Evolutionary conservation across 2,113 vertebrate genomes (phyloP), one percentile per base, ranked within the genome.

Genomic region (Mus pahari): DNA sequence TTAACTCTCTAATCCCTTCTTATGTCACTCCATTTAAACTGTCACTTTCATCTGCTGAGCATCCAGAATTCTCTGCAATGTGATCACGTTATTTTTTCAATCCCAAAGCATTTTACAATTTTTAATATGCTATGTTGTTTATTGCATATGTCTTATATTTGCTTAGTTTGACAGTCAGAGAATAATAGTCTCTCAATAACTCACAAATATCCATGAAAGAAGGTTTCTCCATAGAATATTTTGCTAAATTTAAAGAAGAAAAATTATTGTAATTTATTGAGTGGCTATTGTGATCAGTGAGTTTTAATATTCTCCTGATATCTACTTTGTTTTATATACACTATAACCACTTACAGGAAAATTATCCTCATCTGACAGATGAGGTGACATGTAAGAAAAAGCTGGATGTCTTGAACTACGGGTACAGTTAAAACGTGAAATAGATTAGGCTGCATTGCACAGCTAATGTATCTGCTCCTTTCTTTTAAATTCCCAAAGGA

Each of bases 251-350:
- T 73, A 86, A 74, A 28, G 70, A 92, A 48, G 19, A 53, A 68
- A 68, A 20, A 68, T 66, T 50, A 4, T 50, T 89, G 5, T 71
- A 13, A 33, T 78, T 71, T 53, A 70, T 86, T 75, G 17, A 53
- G 16, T 74, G 24, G 20, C 28, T 87, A 39, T 31, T 19, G 36
- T 50, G 26, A 53, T 60, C 10, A 55, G 20, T 45, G 4, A 24
- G 36, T 7, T 58, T 11, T 48, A 53, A 60, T 93, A 45, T 33
- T 87, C 20, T 71, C 39, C 78, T 89, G 33, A 71, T 62, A 60
- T 20, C 6, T 77, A 81, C 60, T 94, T 89, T 73, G 16, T 62
- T 60, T 55, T 20, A 75, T 75, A 92, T 78, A 58, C 55, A 58
- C 24, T 70, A 17, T 14, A 74, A 22, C 7, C 13, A 45, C 8